Evolutionary conservation across 2,797 vertebrate genomes (phyloP), one percentile per base, ranked within the genome.

Genomic region (Danio aesculapii): DNA sequence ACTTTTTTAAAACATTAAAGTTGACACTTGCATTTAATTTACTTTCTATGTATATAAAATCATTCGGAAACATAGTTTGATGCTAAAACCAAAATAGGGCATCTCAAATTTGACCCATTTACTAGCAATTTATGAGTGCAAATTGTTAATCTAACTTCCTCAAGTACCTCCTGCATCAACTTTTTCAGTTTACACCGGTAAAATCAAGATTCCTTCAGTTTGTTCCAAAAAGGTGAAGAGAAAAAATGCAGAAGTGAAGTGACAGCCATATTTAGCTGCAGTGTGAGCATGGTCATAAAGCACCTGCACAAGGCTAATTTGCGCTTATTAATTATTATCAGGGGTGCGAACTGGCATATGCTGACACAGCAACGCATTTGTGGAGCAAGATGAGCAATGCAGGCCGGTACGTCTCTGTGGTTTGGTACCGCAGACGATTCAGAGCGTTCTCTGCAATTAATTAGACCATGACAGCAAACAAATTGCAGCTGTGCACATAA

Each of bases 401-500:
- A 21, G 39, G 62, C 73, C 2, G 6, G 1, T 61, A 61, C 59
- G 12, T 39, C 57, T 78, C 75, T 41, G 6, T 19, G 55, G 67
- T 70, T 61, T 70, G 67, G 53, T 19, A 77, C 58, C 57, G 17
- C 19, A 71, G 67, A 71, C 57, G 71, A 62, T 79, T 71, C 19
- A 71, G 39, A 62, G 19, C 2, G 11, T 79, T 78, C 17, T 1
- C 39, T 21, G 47, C 55, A n/a, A 79, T 71, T 55, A 79, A 79
- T 71, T 79, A 79, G 67, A 63, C 49, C 47, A 79, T 62, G 77
- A 72, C 67, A 71, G 68, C 66, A 79, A 69, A 79, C 77, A 79
- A 63, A 71, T 71, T 79, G 44, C 71, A 41, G 41, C 46, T 17
- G 61, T 46, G 47, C 43, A 67, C 62, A 66, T 64, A 66, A 47